Evolutionary conservation across 2,797 vertebrate species (phyloP).

Genomic region (Iguana delicatissima): DNA sequence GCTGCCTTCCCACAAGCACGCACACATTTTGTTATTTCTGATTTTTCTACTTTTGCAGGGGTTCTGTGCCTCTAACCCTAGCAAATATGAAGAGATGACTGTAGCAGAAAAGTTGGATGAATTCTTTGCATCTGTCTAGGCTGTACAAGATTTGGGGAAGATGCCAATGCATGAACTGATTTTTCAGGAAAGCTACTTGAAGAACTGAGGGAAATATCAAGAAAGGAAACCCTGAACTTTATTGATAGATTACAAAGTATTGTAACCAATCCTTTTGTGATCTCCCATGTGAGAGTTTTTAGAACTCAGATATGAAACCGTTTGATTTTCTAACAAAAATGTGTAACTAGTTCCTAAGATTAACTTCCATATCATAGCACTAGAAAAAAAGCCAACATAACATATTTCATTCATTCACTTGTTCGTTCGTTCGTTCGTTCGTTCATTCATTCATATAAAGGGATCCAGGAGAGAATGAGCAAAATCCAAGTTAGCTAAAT

Average conservation of each 20-base stretch:
- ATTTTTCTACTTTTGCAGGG: too few relatives aligned
- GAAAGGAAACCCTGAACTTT: background rate
- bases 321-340: background rate
- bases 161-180: background rate
- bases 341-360: background rate
- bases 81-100: too few relatives aligned
- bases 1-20: too few relatives aligned
- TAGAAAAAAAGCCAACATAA: background rate
- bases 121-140: too few relatives aligned
- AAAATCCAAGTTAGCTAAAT: too few relatives aligned
- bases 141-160: too few relatives aligned
- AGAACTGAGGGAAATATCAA: background rate
- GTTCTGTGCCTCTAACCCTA: too few relatives aligned
- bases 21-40: too few relatives aligned
- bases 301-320: background rate
- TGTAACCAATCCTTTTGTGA: too few relatives aligned
- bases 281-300: background rate
- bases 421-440: too few relatives aligned
- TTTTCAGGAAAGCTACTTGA: background rate
- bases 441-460: background rate
- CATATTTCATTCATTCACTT: too few relatives aligned
- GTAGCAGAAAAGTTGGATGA: too few relatives aligned
- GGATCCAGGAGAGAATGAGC: background rate
- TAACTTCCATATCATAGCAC: background rate
- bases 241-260: background rate